Evolutionary conservation across 2,888 invertebrate genomes (phyloP), one percentile per base, ranked within the genome.

Genomic region (Stomorhina lunata): DNA sequence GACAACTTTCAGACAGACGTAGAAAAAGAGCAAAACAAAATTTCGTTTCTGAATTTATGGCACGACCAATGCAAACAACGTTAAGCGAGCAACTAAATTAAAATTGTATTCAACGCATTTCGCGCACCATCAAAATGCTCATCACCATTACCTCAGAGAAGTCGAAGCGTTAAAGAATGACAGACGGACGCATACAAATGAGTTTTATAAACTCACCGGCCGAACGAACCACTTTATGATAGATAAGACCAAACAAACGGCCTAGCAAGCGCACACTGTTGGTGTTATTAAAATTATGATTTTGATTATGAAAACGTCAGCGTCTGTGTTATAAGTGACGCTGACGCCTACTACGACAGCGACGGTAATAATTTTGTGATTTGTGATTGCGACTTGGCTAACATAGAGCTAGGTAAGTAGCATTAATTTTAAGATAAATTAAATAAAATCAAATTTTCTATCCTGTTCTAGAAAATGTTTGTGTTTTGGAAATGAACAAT

Each of bases 11-110:
- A 12, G 37, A n/a, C 37, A 22, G 25, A 15, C 10, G 34, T 22
- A 37, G 27, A 55, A 27, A 20, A 12, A 25, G 12, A 27, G 10
- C n/a, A n/a, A 50, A 69, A 55, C 15, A 15, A 50, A 63, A 61
- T 15, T 2, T 40, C n/a, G n/a, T n/a, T n/a, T 6, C 25, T 43
- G 5, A 68, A 45, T 37, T 37, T 27, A 48, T 40, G 50, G 17
- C 53, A 61, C 73, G 68, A 80, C 61, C 61, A 43, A 50, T 43
- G 55, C 66, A 73, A 32, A 43, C 48, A 68, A 37, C 43, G 29
- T 63, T 66, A 61, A 73, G 27, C 48, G 53, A 80, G 45, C 53
- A 53, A 80, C 80, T 80, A 80, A 80, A 80, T 73, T 61, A 63
- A 80, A 73, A 80, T 34, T 80, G 10, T 73, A 34, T 27, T 80